phyloP scores from a whole-genome alignment of 2,888 invertebrate species.

The Lamproptera curius region DNA sequence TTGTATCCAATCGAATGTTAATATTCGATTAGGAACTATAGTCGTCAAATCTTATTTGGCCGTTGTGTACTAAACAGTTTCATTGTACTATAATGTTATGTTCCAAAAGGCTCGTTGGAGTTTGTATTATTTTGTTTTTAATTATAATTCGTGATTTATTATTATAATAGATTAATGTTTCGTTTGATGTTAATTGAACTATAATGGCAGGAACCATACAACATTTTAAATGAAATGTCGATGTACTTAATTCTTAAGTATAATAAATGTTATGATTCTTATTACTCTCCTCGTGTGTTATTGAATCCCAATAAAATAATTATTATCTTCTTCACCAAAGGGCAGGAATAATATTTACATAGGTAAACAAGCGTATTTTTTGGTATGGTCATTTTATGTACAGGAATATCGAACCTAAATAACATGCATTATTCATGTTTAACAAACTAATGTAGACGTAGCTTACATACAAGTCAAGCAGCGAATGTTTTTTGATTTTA shows the following conservation, averaged over 20 bases:
- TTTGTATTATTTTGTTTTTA: background rate
- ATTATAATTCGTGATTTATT: background rate
- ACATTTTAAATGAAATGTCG: background rate
- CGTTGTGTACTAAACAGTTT: background rate
- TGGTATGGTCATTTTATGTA: too few species aligned
- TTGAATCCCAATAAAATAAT: too few species aligned
- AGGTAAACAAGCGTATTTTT: too few species aligned
- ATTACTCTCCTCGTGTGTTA: background rate
- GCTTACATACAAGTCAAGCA: too few species aligned
- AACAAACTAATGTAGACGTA: too few species aligned
- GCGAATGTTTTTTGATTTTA: too few species aligned
- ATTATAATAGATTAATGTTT: background rate
- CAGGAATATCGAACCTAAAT: too few species aligned
- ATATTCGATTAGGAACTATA: too few species aligned
- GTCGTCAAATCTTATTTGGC: background rate
- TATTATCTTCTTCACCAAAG: too few species aligned
- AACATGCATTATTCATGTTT: too few species aligned
- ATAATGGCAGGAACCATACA: background rate
- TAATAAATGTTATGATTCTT: constrained; percentile 11
- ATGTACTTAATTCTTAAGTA: constrained; percentile 4
- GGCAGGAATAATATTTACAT: too few species aligned
- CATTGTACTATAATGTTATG: background rate
- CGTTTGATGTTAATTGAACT: background rate
- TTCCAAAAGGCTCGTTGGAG: too few species aligned
- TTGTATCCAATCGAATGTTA: background rate